Evolutionary conservation across 2,797 vertebrate species (phyloP).

Genomic region (Graptemys geographica): DNA sequence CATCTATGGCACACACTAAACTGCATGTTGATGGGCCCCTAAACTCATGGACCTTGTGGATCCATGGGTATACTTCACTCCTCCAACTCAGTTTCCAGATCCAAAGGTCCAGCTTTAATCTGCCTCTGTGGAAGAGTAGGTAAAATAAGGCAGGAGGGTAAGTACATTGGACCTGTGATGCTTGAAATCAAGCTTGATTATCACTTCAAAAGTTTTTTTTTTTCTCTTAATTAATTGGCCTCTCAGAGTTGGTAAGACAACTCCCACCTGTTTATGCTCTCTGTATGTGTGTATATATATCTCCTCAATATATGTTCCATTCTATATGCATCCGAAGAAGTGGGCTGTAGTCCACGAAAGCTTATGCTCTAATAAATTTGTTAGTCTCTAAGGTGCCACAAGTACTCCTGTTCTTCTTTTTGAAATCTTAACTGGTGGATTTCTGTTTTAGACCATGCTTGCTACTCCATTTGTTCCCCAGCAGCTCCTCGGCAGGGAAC

Average conservation of each 20-base stretch:
- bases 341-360: no score
- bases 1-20: not conserved
- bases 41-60: not conserved
- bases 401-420: no score
- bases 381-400: no score
- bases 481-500: not conserved
- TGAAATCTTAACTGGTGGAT: not conserved
- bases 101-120: not conserved
- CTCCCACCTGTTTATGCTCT: no score
- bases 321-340: no score
- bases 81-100: not conserved
- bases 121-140: not conserved
- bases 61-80: not conserved
- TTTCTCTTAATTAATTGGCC: no score
- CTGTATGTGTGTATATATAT: no score
- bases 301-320: no score
- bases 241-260: no score
- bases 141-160: not conserved
- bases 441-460: not conserved
- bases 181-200: not conserved
- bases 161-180: fast-evolving
- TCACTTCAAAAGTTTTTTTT: no score
- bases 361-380: no score
- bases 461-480: not conserved
- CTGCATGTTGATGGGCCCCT: not conserved